Conservation (phyloP, 2,888 invertebrate species). For the Athripsodes cinereus region DNA sequence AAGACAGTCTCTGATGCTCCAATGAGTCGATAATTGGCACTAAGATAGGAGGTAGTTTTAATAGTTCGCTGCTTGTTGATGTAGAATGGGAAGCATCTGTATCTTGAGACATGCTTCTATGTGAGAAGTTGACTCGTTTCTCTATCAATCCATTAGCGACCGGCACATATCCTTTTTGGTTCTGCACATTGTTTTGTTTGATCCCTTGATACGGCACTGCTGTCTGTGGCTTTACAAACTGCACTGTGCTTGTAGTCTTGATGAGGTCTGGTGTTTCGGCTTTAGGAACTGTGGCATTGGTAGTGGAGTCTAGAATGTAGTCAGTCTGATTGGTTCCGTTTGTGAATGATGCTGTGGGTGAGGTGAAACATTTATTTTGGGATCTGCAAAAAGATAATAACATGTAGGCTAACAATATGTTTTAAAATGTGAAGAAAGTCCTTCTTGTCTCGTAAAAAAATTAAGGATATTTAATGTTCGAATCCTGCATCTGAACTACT, state of each 20-base stretch:
- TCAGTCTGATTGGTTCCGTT: slow-evolving; percentile 36
- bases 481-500: too few species aligned
- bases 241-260: slow-evolving; percentile 15
- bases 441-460: too few species aligned
- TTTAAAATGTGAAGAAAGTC: background rate
- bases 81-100: slow-evolving; percentile 57
- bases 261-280: slow-evolving; percentile 27
- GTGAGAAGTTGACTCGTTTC: slow-evolving; percentile 49
- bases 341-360: slow-evolving; percentile 31
- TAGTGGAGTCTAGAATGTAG: slow-evolving; percentile 34
- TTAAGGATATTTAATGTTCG: too few species aligned
- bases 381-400: slow-evolving; percentile 45
- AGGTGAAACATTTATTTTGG: slow-evolving; percentile 55
- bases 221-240: background rate
- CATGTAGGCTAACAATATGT: background rate
- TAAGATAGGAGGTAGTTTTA: slow-evolving; percentile 65
- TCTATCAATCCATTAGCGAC: slow-evolving; percentile 43
- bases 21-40: slow-evolving; percentile 62
- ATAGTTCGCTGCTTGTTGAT: slow-evolving; percentile 52
- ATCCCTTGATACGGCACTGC: slow-evolving; percentile 25
- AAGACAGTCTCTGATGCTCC: slow-evolving; percentile 46
- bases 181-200: slow-evolving; percentile 7
- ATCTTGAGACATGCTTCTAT: slow-evolving; percentile 54
- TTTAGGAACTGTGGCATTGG: slow-evolving; percentile 16
- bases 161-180: background rate